phyloP scores from a whole-genome alignment of 2,888 invertebrate species.

The Brachynemurus nebulosus region DNA sequence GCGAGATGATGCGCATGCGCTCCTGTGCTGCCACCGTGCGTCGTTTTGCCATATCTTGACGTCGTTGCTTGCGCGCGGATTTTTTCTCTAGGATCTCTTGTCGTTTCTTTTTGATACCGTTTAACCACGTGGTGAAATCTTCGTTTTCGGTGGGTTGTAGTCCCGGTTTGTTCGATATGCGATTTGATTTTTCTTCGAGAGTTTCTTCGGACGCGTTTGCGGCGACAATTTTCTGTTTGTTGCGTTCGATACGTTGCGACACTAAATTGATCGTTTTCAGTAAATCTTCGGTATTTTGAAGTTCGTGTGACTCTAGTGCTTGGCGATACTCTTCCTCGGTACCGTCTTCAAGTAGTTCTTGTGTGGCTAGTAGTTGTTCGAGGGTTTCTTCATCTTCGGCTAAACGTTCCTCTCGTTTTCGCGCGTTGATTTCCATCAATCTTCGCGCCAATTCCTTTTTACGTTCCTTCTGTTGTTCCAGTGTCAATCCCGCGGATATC shows the following conservation, averaged over 20 bases:
- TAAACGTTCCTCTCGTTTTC: slow-evolving; percentile 74
- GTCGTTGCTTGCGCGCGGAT: slow-evolving; percentile 59
- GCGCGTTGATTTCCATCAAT: slow-evolving; percentile 77
- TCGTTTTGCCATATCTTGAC: slow-evolving; percentile 77
- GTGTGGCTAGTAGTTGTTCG: slow-evolving; percentile 57
- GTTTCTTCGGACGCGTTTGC: slow-evolving; percentile 52
- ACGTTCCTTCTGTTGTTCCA: slow-evolving; percentile 76
- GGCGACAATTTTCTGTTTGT: slow-evolving; percentile 57
- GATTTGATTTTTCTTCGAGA: slow-evolving; percentile 29
- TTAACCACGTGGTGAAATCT: slow-evolving; percentile 40
- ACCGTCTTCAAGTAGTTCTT: slow-evolving; percentile 63
- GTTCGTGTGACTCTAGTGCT: slow-evolving; percentile 59
- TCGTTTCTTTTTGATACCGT: slow-evolving; percentile 40
- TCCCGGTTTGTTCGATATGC: slow-evolving; percentile 23
- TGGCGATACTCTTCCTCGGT: slow-evolving; percentile 59
- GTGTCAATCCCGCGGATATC: slow-evolving; percentile 47
- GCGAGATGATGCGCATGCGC: slow-evolving; percentile 87
- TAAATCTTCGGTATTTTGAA: slow-evolving; percentile 65
- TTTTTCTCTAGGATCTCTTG: slow-evolving; percentile 61
- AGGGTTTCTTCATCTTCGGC: slow-evolving; percentile 81
- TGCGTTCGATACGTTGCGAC: slow-evolving; percentile 60
- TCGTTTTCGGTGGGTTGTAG: slow-evolving; percentile 34
- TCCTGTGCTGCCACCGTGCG: slow-evolving; percentile 88
- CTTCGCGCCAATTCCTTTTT: slow-evolving; percentile 74
- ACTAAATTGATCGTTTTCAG: slow-evolving; percentile 56